Evolutionary conservation across 2,113 vertebrate species (phyloP).

Genomic region (Limnothrissa miodon): DNA sequence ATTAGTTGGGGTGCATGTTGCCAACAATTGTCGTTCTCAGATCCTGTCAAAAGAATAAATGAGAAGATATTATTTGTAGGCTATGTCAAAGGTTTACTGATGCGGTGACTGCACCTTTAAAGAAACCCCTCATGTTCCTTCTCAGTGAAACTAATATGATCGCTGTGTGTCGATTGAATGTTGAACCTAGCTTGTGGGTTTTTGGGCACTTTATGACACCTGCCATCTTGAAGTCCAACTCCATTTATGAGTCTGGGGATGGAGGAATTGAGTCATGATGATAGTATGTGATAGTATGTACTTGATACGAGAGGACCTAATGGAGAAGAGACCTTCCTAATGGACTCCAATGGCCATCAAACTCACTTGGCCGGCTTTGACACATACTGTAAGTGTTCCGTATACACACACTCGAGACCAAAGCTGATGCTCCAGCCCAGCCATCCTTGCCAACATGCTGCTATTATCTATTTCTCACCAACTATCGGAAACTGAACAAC

Average conservation of each 20-base stretch:
- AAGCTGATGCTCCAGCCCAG: not conserved
- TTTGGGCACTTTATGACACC: not conserved
- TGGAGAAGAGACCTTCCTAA: not conserved
- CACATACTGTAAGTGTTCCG: not conserved
- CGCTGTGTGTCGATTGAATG: not conserved
- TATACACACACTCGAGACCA: not conserved
- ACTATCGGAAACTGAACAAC: too few relatives aligned
- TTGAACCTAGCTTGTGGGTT: not conserved
- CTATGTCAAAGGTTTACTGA: too few relatives aligned
- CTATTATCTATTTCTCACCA: too few relatives aligned
- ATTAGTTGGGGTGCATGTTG: too few relatives aligned
- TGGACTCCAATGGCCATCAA: not conserved
- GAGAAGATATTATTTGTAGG: too few relatives aligned
- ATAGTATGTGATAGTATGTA: not conserved
- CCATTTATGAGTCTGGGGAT: not conserved
- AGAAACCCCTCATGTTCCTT: too few relatives aligned
- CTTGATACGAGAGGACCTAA: not conserved
- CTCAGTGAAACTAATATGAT: not conserved
- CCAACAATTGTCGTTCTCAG: too few relatives aligned
- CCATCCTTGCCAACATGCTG: too few relatives aligned
- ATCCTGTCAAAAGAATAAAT: too few relatives aligned
- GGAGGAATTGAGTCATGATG: not conserved
- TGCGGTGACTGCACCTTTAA: too few relatives aligned
- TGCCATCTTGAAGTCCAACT: not conserved
- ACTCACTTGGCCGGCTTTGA: not conserved